These are phyloP conservation scores for Clistopyga incitator DNA, from an alignment of 2,888 invertebrate species.

Conservation along the genomic window DNA sequence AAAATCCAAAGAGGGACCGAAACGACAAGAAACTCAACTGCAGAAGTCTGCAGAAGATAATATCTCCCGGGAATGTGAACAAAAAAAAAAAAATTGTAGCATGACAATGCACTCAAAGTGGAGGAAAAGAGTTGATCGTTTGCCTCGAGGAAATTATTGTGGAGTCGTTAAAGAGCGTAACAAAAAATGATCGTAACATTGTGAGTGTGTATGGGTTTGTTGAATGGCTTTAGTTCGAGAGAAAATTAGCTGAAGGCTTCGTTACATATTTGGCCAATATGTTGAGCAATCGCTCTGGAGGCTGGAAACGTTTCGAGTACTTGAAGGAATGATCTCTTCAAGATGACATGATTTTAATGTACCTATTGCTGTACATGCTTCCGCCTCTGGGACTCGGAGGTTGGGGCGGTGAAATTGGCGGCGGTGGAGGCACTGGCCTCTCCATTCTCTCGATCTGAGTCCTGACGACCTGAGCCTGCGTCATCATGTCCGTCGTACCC, in stretches of 20 bases:
- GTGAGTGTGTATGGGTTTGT: background rate
- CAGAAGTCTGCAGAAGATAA: background rate
- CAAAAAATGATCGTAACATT: slow-evolving; percentile 9
- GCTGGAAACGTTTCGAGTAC: background rate
- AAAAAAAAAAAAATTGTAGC: background rate
- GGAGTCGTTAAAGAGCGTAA: slow-evolving; percentile 6
- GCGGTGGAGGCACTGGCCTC: slow-evolving; percentile 86
- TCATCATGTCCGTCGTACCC: slow-evolving; percentile 84
- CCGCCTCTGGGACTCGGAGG: slow-evolving; percentile 84
- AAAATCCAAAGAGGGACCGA: background rate
- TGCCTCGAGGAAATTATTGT: background rate
- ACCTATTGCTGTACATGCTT: slow-evolving; percentile 85
- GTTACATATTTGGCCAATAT: background rate
- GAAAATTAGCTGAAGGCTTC: background rate
- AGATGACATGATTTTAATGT: slow-evolving; percentile 30
- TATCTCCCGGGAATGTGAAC: background rate
- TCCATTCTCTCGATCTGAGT: slow-evolving; percentile 88
- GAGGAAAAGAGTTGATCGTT: slow-evolving; percentile 5
- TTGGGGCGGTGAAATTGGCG: slow-evolving; percentile 85
- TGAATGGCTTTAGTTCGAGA: background rate
- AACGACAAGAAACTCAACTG: background rate
- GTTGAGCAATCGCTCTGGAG: background rate
- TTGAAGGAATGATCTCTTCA: background rate
- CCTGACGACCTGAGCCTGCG: slow-evolving; percentile 83
- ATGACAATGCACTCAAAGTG: background rate